These are phyloP conservation scores for Heterodera filipjevi DNA, from an alignment of 2,888 invertebrate genomes.

Conservation along the genomic window DNA sequence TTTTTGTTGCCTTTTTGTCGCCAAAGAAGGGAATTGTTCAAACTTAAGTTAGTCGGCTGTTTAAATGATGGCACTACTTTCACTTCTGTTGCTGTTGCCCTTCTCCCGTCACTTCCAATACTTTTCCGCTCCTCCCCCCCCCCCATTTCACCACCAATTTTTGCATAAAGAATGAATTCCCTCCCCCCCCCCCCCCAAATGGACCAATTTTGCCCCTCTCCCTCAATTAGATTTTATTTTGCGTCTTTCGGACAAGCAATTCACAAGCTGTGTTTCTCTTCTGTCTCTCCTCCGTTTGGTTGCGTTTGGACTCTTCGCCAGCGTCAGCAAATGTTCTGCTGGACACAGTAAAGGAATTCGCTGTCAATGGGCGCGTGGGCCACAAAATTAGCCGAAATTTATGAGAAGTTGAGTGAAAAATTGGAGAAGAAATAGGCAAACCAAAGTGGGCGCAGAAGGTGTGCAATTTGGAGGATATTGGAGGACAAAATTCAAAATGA, in stretches of 20 bases:
- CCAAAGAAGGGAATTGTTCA: too few species aligned
- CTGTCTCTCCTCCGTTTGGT: not conserved
- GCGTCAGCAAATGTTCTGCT: not conserved
- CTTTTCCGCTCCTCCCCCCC: not conserved
- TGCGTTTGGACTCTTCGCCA: not conserved
- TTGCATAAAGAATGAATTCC: not conserved
- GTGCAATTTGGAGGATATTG: not conserved
- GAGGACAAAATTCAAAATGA: not conserved
- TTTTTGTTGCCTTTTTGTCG: too few species aligned
- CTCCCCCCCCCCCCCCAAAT: not conserved
- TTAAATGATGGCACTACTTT: not conserved
- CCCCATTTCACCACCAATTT: not conserved
- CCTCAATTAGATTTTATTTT: constrained; percentile 20
- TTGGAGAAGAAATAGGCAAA: not conserved
- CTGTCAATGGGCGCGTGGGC: not conserved
- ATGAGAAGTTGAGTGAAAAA: constrained; percentile 24
- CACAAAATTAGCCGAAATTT: constrained; percentile 28
- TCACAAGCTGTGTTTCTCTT: not conserved
- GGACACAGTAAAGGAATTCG: constrained; percentile 11
- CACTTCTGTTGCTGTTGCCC: not conserved
- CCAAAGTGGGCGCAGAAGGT: not conserved
- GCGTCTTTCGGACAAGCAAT: not conserved
- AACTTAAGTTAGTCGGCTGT: too few species aligned
- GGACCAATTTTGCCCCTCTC: not conserved
- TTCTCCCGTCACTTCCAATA: not conserved